phyloP scores from a whole-genome alignment of 37 sponge, comb jelly and placozoan genomes.

The Ephydatia muelleri region DNA sequence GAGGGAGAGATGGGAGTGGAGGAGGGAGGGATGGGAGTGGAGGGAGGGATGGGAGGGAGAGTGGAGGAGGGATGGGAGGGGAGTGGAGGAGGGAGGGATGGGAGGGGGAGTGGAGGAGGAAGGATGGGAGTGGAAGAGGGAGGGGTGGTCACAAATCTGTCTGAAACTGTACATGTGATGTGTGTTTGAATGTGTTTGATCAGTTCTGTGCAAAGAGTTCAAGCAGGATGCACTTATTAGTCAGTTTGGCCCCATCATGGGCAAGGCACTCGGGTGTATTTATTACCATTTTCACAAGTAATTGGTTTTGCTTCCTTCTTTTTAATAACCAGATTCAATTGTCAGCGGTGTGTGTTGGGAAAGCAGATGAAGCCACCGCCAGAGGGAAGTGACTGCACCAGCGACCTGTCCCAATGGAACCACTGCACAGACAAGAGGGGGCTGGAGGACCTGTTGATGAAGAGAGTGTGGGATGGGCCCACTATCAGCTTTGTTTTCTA shows the following conservation, averaged over 20 bases:
- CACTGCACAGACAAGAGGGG: slow-evolving; percentile 74
- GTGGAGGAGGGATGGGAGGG: background rate
- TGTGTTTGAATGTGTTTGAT: too few relatives aligned
- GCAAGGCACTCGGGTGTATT: too few relatives aligned
- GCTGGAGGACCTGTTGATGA: slow-evolving; percentile 70
- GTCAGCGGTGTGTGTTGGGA: slow-evolving; percentile 80
- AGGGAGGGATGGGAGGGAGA: background rate
- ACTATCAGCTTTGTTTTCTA: slow-evolving; percentile 83
- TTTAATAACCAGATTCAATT: slow-evolving; percentile 61
- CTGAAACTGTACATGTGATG: too few relatives aligned
- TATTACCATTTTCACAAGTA: too few relatives aligned
- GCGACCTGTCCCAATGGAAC: slow-evolving; percentile 88
- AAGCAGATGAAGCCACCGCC: slow-evolving; percentile 80
- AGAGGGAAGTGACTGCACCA: slow-evolving; percentile 62
- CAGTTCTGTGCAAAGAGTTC: too few relatives aligned
- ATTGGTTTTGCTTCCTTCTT: background rate
- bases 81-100: background rate
- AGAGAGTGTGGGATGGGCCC: slow-evolving; percentile 62
- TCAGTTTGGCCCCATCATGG: too few relatives aligned
- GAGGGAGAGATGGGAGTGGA: background rate
- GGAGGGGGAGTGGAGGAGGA: too few relatives aligned
- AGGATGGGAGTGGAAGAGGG: too few relatives aligned
- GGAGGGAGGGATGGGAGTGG: background rate
- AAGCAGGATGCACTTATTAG: too few relatives aligned
- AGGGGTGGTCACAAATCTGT: too few relatives aligned